Evolutionary conservation across 2,888 invertebrate species (phyloP), one percentile per base, ranked within the genome.

Genomic region (Notocelia uddmanniana): DNA sequence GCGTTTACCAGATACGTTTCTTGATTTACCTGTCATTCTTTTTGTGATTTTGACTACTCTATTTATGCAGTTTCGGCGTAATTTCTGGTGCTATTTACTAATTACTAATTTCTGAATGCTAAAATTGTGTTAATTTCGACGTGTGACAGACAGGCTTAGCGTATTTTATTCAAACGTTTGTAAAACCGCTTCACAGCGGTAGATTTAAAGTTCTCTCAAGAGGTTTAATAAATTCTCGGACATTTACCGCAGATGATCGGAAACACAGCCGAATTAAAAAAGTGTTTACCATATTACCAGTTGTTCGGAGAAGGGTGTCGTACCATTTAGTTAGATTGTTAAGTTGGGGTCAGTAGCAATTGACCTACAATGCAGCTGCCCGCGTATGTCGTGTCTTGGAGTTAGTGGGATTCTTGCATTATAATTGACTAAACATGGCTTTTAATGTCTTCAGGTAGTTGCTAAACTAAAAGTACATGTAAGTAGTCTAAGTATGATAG

Each of bases 301-400:
- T 74, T 66, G 57, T 52, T 60, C 67, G 52, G 68, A 64, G 68
- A 73, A 73, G 67, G 74, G 77, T 76, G 76, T 80, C 74, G 80
- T 77, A 80, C 79, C 81, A 86, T 84, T 86, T 81, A 79, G 86
- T 80, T 78, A 83, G 83, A 80, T 86, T 87, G 80, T 83, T 85
- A 83, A 84, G 81, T 86, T 82, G 86, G 88, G 91, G 92, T 92
- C 92, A 92, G 81, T 52, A 83, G 78, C 85, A 92, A 91, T 92
- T 92, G 87, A 92, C 92, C 92, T 84, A 74, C 82, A 15, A 45
- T 84, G 89, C 90, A 89, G 92, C 92, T 88, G 92, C 86, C 84
- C 76, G 77, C 78, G 80, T 81, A 82, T 86, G 81, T 81, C 84
- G 82, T 80, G 83, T 86, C 87, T 86, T 81, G 83, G 55, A 41